These are phyloP conservation scores for Poeciliopsis infans DNA, from an alignment of 2,797 vertebrate genomes.

Conservation along the genomic window DNA sequence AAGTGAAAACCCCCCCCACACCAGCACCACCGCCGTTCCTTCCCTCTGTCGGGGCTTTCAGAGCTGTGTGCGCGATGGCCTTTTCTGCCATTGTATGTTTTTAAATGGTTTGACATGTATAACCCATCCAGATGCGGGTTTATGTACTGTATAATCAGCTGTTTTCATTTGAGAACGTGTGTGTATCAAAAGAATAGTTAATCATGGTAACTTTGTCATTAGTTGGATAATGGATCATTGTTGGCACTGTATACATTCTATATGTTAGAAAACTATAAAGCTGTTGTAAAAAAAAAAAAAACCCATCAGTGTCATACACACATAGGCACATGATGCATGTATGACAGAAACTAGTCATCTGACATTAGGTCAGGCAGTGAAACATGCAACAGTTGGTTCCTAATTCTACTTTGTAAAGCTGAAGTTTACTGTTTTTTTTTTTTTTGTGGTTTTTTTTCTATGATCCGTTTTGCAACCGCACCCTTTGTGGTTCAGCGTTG, in stretches of 20 bases:
- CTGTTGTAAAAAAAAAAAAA: conserved; percentile 56
- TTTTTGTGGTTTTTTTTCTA: conserved; percentile 60
- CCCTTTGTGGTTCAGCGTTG: conserved; percentile 33
- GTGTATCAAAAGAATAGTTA: conserved; percentile 77
- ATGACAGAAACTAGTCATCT: conserved; percentile 38
- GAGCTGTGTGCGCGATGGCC: conserved; percentile 56
- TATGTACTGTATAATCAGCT: conserved; percentile 76
- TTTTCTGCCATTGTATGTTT: conserved; percentile 71
- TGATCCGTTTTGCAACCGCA: conserved; percentile 34
- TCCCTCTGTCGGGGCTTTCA: conserved; percentile 21
- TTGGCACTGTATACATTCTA: conserved; percentile 74
- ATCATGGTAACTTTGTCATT: conserved; percentile 80
- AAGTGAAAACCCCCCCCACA: background rate
- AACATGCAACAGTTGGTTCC: conserved; percentile 40
- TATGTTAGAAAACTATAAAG: conserved; percentile 70
- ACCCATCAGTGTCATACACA: conserved; percentile 36
- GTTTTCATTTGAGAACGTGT: conserved; percentile 83
- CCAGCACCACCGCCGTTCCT: conserved; percentile 19
- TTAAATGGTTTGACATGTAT: conserved; percentile 60
- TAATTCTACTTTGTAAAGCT: conserved; percentile 54
- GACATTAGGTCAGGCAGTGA: conserved; percentile 33
- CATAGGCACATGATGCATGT: conserved; percentile 31
- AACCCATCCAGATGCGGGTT: conserved; percentile 70
- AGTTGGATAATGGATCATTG: conserved; percentile 79
- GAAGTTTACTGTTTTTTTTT: conserved; percentile 45